Evolutionary conservation across 2,113 vertebrate genomes (phyloP).

Genomic region (Halichoeres trimaculatus): DNA sequence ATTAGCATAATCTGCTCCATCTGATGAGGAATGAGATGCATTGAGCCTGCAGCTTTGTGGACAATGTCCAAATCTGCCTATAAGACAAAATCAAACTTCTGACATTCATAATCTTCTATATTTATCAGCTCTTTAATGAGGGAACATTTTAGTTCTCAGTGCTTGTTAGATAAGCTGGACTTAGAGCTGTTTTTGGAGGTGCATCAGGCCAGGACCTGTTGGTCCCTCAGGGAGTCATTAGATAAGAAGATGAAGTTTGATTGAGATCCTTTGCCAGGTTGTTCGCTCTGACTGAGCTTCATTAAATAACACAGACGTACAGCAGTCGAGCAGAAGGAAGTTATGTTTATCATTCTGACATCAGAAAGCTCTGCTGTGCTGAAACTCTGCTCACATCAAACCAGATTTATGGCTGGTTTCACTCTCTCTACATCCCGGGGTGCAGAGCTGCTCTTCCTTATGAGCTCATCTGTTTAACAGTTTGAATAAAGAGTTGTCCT

Average conservation of each 20-base stretch:
- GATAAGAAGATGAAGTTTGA: slow-evolving; percentile 59
- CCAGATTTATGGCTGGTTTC: slow-evolving; percentile 50
- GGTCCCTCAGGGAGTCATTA: slow-evolving; percentile 73
- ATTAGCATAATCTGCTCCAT: not conserved
- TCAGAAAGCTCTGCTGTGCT: slow-evolving; percentile 50
- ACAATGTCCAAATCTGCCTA: not conserved
- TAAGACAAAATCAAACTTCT: not conserved
- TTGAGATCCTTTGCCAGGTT: slow-evolving; percentile 65
- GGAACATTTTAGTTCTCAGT: slow-evolving; percentile 11
- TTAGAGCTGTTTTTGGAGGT: slow-evolving; percentile 27
- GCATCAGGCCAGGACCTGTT: slow-evolving; percentile 50
- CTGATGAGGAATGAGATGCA: not conserved
- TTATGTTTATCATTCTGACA: slow-evolving; percentile 47
- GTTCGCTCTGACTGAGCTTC: slow-evolving; percentile 60
- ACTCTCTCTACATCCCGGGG: slow-evolving; percentile 33
- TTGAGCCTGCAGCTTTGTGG: not conserved
- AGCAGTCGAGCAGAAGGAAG: slow-evolving; percentile 49
- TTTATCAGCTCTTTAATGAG: slow-evolving; percentile 11
- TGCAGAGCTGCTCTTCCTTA: slow-evolving; percentile 34
- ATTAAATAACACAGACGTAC: slow-evolving; percentile 69
- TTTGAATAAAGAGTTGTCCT: slow-evolving; percentile 74
- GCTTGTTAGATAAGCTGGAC: slow-evolving; percentile 37
- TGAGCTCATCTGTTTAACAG: slow-evolving; percentile 70
- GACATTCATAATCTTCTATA: not conserved
- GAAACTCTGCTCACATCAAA: slow-evolving; percentile 52